Conservation (phyloP, 2,797 vertebrate species). For the Discoglossus pictus region DNA sequence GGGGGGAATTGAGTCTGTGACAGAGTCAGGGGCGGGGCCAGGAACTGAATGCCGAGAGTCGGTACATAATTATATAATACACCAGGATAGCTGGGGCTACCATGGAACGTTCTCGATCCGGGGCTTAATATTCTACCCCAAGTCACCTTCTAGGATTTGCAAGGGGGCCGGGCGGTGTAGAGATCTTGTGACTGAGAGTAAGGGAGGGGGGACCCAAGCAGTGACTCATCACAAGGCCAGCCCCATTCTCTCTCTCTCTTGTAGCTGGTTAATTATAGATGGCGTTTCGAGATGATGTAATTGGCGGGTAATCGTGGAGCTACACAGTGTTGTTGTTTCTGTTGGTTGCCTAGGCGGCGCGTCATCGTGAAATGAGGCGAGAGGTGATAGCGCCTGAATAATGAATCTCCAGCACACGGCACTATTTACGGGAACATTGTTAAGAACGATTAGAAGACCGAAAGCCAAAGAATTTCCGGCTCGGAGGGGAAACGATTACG, state of each 20-base stretch:
- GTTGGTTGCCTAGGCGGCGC: conserved; percentile 16
- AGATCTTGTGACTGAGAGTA: too few relatives aligned
- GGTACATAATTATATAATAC: too few relatives aligned
- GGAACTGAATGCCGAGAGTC: too few relatives aligned
- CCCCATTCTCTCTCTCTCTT: background rate
- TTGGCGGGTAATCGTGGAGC: background rate
- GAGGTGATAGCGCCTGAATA: background rate
- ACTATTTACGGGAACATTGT: conserved; percentile 26
- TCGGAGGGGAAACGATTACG: background rate
- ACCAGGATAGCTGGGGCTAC: too few relatives aligned
- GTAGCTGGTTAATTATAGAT: conserved; percentile 6
- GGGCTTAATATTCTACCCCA: too few relatives aligned
- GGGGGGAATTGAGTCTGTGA: too few relatives aligned
- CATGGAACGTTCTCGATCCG: too few relatives aligned
- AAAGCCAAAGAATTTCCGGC: background rate
- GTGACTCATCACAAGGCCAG: background rate
- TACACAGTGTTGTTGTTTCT: background rate
- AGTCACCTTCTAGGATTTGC: background rate
- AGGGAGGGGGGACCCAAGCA: too few relatives aligned
- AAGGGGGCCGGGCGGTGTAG: too few relatives aligned
- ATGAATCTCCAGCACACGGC: background rate
- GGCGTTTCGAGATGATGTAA: background rate
- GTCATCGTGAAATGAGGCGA: background rate
- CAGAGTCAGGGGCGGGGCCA: too few relatives aligned
- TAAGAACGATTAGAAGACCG: conserved; percentile 2